These are phyloP conservation scores for Scopus umbretta DNA, from an alignment of 2,113 vertebrate species.

Conservation along the genomic window DNA sequence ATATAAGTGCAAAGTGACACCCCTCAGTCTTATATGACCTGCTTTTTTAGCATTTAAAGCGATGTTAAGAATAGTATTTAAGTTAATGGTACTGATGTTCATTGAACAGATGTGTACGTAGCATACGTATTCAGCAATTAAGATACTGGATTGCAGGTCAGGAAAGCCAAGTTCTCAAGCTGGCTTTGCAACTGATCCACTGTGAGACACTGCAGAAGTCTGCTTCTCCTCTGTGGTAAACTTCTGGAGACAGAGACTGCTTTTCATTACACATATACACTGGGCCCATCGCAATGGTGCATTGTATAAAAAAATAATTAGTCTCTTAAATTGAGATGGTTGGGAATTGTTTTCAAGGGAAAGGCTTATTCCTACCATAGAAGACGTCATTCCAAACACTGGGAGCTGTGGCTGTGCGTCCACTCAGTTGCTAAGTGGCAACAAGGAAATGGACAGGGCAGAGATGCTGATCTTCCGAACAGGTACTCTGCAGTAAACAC, in stretches of 20 bases:
- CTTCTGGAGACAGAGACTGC: background rate
- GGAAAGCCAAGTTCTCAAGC: background rate
- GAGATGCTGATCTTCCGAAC: background rate
- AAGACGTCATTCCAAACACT: background rate
- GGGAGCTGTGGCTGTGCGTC: background rate
- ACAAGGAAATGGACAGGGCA: background rate
- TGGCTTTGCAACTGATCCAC: background rate
- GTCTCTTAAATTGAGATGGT: background rate
- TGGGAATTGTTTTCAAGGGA: background rate
- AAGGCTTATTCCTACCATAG: background rate
- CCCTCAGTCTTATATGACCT: background rate
- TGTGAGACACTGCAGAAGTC: background rate
- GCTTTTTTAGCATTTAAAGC: background rate
- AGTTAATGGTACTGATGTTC: background rate
- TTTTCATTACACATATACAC: background rate
- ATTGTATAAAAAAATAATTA: background rate
- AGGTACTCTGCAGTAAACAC: background rate
- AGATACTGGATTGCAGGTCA: background rate
- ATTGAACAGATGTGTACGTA: background rate
- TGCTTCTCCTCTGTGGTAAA: background rate
- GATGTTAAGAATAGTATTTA: background rate
- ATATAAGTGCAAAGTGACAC: background rate
- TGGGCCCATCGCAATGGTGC: background rate
- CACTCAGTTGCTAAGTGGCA: background rate
- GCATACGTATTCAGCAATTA: background rate